Evolutionary conservation across 2,888 invertebrate genomes (phyloP).

Genomic region (Synanthedon tipuliformis): DNA sequence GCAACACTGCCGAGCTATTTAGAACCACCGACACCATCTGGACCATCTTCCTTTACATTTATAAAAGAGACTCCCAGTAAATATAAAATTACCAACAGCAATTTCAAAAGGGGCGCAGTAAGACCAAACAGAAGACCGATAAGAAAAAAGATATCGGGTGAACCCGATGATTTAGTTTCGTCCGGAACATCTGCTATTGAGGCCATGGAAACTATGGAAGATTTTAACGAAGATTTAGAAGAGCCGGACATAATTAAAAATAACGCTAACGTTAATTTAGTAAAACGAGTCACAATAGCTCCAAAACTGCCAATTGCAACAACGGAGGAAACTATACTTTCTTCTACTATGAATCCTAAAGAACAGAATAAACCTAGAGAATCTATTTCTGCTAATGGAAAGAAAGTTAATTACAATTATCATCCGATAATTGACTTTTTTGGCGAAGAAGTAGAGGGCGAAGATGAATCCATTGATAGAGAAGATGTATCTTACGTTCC

Average conservation of each 20-base stretch:
- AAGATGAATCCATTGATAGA: conserved; percentile 47
- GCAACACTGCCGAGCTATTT: conserved; percentile 56
- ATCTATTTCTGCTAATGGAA: conserved; percentile 31
- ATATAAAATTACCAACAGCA: conserved; percentile 38
- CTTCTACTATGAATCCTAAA: conserved; percentile 18
- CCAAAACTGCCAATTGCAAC: conserved; percentile 44
- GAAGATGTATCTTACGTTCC: conserved; percentile 41
- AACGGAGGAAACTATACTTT: conserved; percentile 22
- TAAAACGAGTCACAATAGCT: conserved; percentile 39
- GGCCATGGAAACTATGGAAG: conserved; percentile 43
- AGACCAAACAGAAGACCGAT: conserved; percentile 53
- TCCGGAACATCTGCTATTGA: conserved; percentile 54
- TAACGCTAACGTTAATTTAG: conserved; percentile 18
- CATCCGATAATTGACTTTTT: conserved; percentile 88
- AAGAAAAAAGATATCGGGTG: conserved; percentile 51
- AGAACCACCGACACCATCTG: conserved; percentile 58
- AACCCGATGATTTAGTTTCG: conserved; percentile 49
- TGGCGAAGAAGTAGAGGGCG: conserved; percentile 45
- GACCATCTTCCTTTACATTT: conserved; percentile 40
- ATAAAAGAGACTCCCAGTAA: conserved; percentile 41
- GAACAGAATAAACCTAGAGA: conserved; percentile 27
- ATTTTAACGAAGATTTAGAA: conserved; percentile 37
- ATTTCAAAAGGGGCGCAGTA: conserved; percentile 47
- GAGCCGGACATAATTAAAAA: conserved; percentile 35
- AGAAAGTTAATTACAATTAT: conserved; percentile 82